Percentiles rank a stretch among this genome's conserved stretches.
Conservation (phyloP, 1,140 invertebrate genomes). For the Zaprionus ornatus region DNA sequence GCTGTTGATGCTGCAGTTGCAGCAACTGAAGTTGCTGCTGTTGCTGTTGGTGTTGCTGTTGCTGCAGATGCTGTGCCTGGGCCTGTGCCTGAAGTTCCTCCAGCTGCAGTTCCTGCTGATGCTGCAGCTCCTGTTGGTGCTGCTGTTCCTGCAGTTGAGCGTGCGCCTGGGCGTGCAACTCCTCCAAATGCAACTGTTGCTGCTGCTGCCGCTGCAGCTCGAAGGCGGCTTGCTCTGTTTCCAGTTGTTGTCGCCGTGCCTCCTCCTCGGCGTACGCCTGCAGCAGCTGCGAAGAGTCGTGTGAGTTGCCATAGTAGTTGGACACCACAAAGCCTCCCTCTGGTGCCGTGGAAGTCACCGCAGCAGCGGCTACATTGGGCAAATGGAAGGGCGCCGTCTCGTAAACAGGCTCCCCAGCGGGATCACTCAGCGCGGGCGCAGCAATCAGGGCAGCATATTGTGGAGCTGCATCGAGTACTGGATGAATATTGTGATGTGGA, state of each 20-base stretch:
- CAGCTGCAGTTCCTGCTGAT: conserved; percentile 53
- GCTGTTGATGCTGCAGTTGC: conserved; percentile 29
- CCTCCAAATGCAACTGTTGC: conserved; percentile 49
- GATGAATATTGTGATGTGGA: conserved; percentile 75
- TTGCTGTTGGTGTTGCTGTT: conserved; percentile 49
- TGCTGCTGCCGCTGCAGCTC: conserved; percentile 67
- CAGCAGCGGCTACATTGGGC: conserved; percentile 56
- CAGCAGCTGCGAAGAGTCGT: conserved; percentile 69
- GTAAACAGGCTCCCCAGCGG: conserved; percentile 46
- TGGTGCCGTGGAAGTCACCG: conserved; percentile 41
- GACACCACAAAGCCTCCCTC: conserved; percentile 79
- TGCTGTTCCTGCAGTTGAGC: conserved; percentile 47
- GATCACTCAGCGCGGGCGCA: conserved; percentile 63
- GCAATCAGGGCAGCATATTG: conserved; percentile 78
- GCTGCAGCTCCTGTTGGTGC: conserved; percentile 5
- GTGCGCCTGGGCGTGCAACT: conserved; percentile 56
- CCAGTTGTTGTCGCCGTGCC: conserved; percentile 62
- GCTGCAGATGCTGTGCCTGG: conserved; percentile 55
- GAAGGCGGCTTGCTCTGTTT: conserved; percentile 66
- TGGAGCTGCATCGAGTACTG: conserved; percentile 64
- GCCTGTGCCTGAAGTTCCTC: conserved; percentile 58
- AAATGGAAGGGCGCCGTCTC: conserved; percentile 71
- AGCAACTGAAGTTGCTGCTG: conserved; percentile 39
- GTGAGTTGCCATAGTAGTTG: conserved; percentile 71
- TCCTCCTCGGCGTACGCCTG: conserved; percentile 76